A percentile compares a stretch with the other conserved stretches of the same genome.
Conservation (phyloP, 2,797 vertebrate genomes). For the Molossus alvarezi region DNA sequence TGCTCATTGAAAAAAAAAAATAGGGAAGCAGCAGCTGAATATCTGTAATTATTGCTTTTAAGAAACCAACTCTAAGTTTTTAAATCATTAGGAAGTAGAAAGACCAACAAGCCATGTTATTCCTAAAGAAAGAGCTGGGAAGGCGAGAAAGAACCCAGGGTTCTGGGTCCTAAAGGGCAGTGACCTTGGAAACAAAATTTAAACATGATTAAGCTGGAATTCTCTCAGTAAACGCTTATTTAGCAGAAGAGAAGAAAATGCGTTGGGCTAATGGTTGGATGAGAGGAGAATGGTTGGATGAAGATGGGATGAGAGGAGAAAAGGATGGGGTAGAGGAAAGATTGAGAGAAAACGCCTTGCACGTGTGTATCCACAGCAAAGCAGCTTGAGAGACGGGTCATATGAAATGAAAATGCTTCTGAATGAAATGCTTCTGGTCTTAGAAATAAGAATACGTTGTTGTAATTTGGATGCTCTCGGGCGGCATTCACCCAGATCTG, state of each 20-base stretch:
- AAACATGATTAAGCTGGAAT: background rate
- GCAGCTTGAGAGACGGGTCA: background rate
- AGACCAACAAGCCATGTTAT: background rate
- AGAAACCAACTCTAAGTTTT: constrained; percentile 22
- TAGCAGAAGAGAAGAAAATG: background rate
- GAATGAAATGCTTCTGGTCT: background rate
- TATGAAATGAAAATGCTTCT: background rate
- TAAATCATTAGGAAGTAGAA: constrained; percentile 50
- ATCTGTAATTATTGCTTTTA: background rate
- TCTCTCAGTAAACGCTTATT: background rate
- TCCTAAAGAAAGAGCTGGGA: background rate
- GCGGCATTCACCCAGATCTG: background rate
- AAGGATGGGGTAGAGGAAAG: background rate
- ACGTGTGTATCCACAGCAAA: background rate
- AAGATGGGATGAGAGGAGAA: background rate
- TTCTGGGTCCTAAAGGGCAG: background rate
- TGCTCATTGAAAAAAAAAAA: background rate
- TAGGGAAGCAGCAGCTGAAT: background rate
- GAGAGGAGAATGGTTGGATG: background rate
- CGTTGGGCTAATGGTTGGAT: background rate
- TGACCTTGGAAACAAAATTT: background rate
- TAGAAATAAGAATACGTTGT: background rate
- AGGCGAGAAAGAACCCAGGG: background rate
- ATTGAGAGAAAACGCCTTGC: background rate
- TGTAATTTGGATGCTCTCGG: background rate